Evolutionary conservation across 2,888 invertebrate species (phyloP), one percentile per base, ranked within the genome.

Genomic region (Pandemis cinnamomeana): DNA sequence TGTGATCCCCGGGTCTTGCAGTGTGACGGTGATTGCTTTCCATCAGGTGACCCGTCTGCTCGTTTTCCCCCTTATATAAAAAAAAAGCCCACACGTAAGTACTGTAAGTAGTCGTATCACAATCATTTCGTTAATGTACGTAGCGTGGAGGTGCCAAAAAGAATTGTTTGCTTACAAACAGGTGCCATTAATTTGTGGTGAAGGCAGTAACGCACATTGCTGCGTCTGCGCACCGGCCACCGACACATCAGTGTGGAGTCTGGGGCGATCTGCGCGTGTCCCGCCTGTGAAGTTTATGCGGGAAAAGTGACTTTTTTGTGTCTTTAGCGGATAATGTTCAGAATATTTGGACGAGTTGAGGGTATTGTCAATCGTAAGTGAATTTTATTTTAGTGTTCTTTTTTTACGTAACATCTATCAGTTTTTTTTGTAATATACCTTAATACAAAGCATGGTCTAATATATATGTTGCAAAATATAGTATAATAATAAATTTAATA

Each of bases 81-180:
- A n/a, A n/a, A n/a, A n/a, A n/a, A 44, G 15, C n/a, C 5, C 27
- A 36, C 60, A 8, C 5, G 15, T 62, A 15, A 5, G 75, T 82
- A 80, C 27, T 81, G 81, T 80, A 80, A 69, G 75, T 73, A 77
- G 75, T 75, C 83, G 82, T 51, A 44, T 5, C 20, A 42, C 11
- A 41, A 41, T 55, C 27, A 63, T 55, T 27, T 53, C 41, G 51
- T 27, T 58, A 68, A 64, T 72, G 66, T 67, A 71, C 66, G 72
- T 11, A 61, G 53, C 60, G 58, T 69, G 48, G 46, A 73, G 73
- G 76, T 76, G 76, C 58, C 71, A 73, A 76, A 76, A 75, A 76
- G 71, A 55, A 58, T 58, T 70, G 73, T 73, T 73, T 76, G 70
- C 61, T 67, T 63, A 64, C 73, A 73, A 75, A 76, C 73, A 76